phyloP scores from a whole-genome alignment of 2,797 vertebrate species.

The Alosa sapidissima region DNA sequence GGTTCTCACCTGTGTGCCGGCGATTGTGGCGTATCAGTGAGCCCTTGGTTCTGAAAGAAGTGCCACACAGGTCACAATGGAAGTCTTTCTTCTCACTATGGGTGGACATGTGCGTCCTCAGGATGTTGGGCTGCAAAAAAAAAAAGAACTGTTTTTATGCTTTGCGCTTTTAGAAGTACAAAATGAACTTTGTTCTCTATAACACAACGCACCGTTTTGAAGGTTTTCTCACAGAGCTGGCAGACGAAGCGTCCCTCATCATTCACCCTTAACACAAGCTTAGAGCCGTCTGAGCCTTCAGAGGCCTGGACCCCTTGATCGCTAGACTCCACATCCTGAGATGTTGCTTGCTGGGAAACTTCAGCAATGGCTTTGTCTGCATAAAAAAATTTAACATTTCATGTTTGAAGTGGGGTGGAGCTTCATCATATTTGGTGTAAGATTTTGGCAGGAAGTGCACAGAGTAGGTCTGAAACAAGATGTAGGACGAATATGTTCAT shows the following conservation, averaged over 20 bases:
- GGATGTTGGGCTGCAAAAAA: slow-evolving; percentile 85
- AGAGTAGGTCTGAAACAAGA: background rate
- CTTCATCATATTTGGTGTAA: background rate
- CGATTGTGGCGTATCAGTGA: slow-evolving; percentile 95
- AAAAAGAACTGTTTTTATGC: background rate
- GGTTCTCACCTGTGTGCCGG: slow-evolving; percentile 87
- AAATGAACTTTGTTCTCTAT: background rate
- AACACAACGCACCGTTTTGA: slow-evolving; percentile 84
- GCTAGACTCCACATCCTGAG: slow-evolving; percentile 8
- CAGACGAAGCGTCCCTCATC: slow-evolving; percentile 89
- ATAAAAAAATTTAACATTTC: background rate
- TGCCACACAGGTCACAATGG: slow-evolving; percentile 88
- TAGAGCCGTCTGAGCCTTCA: slow-evolving; percentile 64
- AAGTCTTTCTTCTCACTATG: slow-evolving; percentile 96
- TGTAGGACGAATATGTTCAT: background rate
- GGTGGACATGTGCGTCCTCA: slow-evolving; percentile 95
- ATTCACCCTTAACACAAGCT: slow-evolving; percentile 79
- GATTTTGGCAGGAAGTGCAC: background rate
- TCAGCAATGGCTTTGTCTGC: slow-evolving; percentile 41
- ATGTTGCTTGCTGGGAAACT: background rate
- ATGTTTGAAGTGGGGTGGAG: background rate
- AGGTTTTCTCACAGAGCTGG: slow-evolving; percentile 89
- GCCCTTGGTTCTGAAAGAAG: slow-evolving; percentile 94
- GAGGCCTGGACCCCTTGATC: slow-evolving; percentile 41
- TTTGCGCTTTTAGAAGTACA: background rate